Percentiles rank a stretch among this genome's conserved stretches.
These are phyloP conservation scores for Hypercompe scribonia DNA, from an alignment of 2,888 invertebrate species.

Conservation along the genomic window DNA sequence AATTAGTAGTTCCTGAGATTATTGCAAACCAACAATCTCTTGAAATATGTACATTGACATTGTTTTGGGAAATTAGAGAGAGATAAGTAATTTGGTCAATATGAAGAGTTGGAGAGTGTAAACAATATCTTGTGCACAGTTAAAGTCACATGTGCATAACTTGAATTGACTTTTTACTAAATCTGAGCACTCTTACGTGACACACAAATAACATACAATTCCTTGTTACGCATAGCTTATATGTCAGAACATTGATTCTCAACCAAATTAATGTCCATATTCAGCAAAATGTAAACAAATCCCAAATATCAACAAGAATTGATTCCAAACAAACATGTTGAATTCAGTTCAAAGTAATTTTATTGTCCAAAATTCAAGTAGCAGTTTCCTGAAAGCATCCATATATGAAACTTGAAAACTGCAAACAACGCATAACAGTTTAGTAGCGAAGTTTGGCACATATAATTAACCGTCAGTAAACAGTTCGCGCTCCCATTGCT, in stretches of 20 bases:
- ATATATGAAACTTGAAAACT: background rate
- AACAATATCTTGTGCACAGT: background rate
- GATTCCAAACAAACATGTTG: background rate
- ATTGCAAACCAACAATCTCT: too few relatives aligned
- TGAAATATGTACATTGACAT: too few relatives aligned
- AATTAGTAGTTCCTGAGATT: too few relatives aligned
- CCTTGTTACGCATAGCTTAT: background rate
- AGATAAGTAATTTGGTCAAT: too few relatives aligned
- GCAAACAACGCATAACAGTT: constrained; percentile 4
- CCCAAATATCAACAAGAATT: background rate
- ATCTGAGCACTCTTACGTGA: too few relatives aligned
- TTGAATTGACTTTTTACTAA: too few relatives aligned
- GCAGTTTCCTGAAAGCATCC: background rate
- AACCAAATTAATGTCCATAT: background rate
- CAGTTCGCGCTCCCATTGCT: constrained; percentile 25
- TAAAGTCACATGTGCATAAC: too few relatives aligned
- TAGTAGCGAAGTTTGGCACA: constrained; percentile 11
- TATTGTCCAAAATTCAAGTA: background rate
- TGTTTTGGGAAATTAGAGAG: too few relatives aligned
- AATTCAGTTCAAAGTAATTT: background rate
- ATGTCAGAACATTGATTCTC: background rate
- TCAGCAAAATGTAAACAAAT: background rate
- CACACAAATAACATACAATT: background rate
- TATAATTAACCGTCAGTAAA: constrained; percentile 37
- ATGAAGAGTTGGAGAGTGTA: background rate